These are phyloP conservation scores for Drosophila eohydei DNA, from an alignment of 2,888 invertebrate genomes.

Conservation along the genomic window DNA sequence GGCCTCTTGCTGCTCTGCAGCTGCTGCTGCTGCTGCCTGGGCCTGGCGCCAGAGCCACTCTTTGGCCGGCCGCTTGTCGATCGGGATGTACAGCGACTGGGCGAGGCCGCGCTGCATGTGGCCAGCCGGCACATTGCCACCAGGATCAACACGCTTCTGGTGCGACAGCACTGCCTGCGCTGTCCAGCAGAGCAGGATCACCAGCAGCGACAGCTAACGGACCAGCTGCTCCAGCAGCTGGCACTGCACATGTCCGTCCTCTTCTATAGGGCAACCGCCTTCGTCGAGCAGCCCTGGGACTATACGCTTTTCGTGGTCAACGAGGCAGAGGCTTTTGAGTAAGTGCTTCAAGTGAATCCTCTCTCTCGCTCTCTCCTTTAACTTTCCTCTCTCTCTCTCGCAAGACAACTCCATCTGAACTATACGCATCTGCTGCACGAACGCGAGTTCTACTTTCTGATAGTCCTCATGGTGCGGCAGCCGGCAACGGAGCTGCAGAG, in stretches of 20 bases:
- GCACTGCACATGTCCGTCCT: conserved; percentile 54
- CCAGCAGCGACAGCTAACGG: conserved; percentile 59
- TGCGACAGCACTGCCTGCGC: conserved; percentile 56
- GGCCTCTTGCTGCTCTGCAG: conserved; percentile 5
- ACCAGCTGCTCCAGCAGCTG: conserved; percentile 56
- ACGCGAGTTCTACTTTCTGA: conserved; percentile 71
- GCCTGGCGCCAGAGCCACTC: background rate
- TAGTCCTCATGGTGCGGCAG: conserved; percentile 59
- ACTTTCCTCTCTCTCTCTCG: background rate
- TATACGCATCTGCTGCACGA: conserved; percentile 57
- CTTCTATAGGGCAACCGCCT: conserved; percentile 31
- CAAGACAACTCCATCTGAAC: conserved; percentile 50
- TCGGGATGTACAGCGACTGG: conserved; percentile 26
- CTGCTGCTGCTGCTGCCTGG: background rate
- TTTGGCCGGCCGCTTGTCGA: conserved; percentile 21
- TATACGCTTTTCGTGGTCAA: conserved; percentile 78
- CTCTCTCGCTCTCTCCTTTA: background rate
- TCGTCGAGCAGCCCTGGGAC: conserved; percentile 54
- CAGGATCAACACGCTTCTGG: conserved; percentile 68
- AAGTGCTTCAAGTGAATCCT: conserved; percentile 28
- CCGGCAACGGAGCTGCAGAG: background rate
- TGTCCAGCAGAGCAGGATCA: conserved; percentile 6
- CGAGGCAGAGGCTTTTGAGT: conserved; percentile 60
- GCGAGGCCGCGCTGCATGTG: conserved; percentile 49
- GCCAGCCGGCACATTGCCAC: conserved; percentile 58